Evolutionary conservation across 2,113 vertebrate species (phyloP).

Genomic region (Hemicordylus capensis): DNA sequence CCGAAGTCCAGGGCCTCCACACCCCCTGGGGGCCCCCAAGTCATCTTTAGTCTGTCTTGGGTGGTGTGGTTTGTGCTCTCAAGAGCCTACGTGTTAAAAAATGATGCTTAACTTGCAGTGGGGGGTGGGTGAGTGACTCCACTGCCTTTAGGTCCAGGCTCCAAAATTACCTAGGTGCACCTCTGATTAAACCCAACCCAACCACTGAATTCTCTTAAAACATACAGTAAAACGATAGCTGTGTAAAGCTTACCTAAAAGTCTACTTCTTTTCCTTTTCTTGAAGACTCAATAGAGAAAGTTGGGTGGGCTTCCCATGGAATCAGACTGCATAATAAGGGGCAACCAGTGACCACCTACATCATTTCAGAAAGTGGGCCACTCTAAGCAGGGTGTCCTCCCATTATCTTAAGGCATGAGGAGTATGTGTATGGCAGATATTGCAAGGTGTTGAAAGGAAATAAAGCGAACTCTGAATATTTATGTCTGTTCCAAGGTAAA

Average conservation of each 20-base stretch:
- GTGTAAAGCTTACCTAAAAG: not conserved
- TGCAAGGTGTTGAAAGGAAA: not conserved
- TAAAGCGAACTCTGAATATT: not conserved
- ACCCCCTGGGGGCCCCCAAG: too few species aligned
- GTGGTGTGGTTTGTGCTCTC: too few species aligned
- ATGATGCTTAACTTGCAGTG: too few species aligned
- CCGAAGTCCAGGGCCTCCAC: too few species aligned
- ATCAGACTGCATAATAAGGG: not conserved
- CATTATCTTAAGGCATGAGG: not conserved
- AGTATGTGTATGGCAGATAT: not conserved
- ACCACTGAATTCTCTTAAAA: not conserved
- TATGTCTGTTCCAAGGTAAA: not conserved
- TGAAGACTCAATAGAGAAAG: not conserved
- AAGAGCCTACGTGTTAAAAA: too few species aligned
- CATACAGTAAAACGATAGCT: not conserved
- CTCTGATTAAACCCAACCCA: too few species aligned
- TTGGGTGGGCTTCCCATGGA: not conserved
- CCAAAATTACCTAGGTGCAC: too few species aligned
- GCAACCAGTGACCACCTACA: not conserved
- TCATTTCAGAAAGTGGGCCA: not conserved
- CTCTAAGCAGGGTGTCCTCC: not conserved
- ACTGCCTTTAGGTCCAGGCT: too few species aligned
- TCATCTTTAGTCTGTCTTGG: too few species aligned
- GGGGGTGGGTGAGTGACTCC: too few species aligned
- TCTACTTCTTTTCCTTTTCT: not conserved